Base-by-base conservation (phyloP, 2,888 invertebrate genomes). In the Amphimallon solstitiale region DNA sequence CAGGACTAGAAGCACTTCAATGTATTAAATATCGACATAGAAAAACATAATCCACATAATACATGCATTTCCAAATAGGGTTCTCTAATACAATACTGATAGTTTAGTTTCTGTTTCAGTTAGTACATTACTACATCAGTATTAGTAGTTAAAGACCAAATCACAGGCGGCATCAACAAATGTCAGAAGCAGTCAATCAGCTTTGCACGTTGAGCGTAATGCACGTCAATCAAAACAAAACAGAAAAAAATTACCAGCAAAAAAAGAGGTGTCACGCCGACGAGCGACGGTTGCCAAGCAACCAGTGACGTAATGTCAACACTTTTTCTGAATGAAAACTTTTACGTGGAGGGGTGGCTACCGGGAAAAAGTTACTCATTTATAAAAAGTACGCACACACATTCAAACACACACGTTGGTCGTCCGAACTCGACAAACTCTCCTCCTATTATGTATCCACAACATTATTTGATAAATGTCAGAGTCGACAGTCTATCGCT, bases 241-340 rank as follows among this genome's bases (percentile, higher is more conserved):
- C 15, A 17, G 34, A 49, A 49, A 62, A 21, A 45, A 17, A 48
- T 51, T 45, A 56, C 40, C 46, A 54, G 38, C 49, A 51, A 64
- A 52, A 56, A 59, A 43, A 45, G 60, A 64, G 52, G 45, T 72
- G 73, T 73, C 75, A 73, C 63, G 73, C 73, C 71, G 72, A 73
- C 49, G 21, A 61, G 61, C 73, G 72, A 70, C 75, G 74, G 81
- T 81, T 80, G 81, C 81, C 77, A 75, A 74, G 81, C 79, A 80
- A 82, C 81, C 69, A 77, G 76, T 78, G 79, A 79, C 78, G 79
- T 77, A 77, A 77, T 78, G 80, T 81, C 81, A 81, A 82, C 81
- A 81, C 78, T 81, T 82, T 82, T 82, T 81, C 78, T 81, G 87
- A 88, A 87, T 88, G 87, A 86, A 86, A 87, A 86, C 85, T 87